Base-by-base conservation (phyloP, 2,797 vertebrate species). In the Erpetoichthys calabaricus region DNA sequence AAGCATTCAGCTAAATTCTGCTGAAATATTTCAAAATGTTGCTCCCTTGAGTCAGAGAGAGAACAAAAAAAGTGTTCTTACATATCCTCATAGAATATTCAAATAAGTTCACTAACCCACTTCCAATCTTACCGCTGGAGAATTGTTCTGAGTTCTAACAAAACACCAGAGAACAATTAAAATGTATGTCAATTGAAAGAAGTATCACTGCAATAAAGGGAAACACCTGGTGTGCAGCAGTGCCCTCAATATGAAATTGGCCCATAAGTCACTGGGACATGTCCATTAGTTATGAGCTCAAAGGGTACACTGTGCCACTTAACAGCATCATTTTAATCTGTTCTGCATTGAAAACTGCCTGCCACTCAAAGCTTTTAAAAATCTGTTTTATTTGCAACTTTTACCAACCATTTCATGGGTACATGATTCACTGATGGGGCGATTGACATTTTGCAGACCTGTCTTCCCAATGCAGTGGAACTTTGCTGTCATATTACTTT, bases 1-100 rank as follows among this genome's bases (percentile, higher is more conserved):
- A 54, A 46, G 58, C 42, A 53, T 51, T 54, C 10, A 42, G 56
- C 46, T 54, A 53, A 43, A 60, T 55, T 57, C 46, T 44, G 55
- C 51, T 46, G 9, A 52, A 59, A 60, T 50, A 57, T 60, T 44
- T 60, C n/a, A 49, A 57, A 54, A 44, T 57, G 46, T 47, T 44
- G 10, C 47, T 60, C 58, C 58, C 58, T 47, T 9, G 56, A 59
- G 56, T 52, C 50, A 41, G 44, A 7, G 56, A 59, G 46, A 53
- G 51, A 56, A 57, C 50, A 54, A n/a, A 25, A 25, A 54, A 41
- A 57, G 45, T 10, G 55, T 46, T 57, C 51, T 63, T 55, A 49
- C 47, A 54, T 42, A 8, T 42, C 42, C 6, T 63, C 51, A 56
- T 50, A 62, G 56, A 42, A 47, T 63, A 63, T 63, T 63, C 51